Conservation (phyloP, 2,797 vertebrate species). For the Eidolon dupreanum region DNA sequence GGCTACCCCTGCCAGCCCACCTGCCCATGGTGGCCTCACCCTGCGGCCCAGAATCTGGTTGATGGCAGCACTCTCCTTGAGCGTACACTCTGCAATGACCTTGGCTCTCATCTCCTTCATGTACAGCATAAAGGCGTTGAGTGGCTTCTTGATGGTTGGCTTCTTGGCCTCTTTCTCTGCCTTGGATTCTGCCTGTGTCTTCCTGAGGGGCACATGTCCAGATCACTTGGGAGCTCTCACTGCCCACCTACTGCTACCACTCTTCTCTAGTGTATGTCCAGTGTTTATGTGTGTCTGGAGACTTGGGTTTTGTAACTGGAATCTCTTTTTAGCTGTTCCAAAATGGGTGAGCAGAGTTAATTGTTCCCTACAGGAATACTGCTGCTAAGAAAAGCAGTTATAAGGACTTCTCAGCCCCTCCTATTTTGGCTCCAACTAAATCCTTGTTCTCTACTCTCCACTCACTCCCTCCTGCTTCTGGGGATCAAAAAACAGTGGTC, state of each 20-base stretch:
- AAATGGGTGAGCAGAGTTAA: background rate
- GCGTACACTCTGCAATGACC: slow-evolving; percentile 98
- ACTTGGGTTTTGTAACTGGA: background rate
- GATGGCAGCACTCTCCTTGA: slow-evolving; percentile 99
- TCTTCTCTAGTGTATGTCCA: background rate
- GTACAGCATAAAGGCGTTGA: slow-evolving; percentile 99
- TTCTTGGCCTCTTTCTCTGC: slow-evolving; percentile 98
- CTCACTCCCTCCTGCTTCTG: background rate
- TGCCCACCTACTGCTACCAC: background rate
- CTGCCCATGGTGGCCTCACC: slow-evolving; percentile 85
- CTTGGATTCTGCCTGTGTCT: slow-evolving; percentile 94
- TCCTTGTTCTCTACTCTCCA: background rate
- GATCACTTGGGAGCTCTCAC: background rate
- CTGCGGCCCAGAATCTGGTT: slow-evolving; percentile 98
- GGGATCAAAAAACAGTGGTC: background rate
- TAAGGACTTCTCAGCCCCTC: background rate
- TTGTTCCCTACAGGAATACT: background rate
- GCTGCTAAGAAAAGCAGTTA: background rate
- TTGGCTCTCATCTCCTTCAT: slow-evolving; percentile 99
- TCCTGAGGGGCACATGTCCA: slow-evolving; percentile 85
- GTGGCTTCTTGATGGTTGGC: slow-evolving; percentile 98
- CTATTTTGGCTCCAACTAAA: background rate
- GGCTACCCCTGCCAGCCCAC: background rate
- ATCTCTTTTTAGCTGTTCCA: background rate
- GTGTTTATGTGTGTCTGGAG: background rate